phyloP scores from a whole-genome alignment of 2,888 invertebrate species.

The Lasioglossum figueresi region DNA sequence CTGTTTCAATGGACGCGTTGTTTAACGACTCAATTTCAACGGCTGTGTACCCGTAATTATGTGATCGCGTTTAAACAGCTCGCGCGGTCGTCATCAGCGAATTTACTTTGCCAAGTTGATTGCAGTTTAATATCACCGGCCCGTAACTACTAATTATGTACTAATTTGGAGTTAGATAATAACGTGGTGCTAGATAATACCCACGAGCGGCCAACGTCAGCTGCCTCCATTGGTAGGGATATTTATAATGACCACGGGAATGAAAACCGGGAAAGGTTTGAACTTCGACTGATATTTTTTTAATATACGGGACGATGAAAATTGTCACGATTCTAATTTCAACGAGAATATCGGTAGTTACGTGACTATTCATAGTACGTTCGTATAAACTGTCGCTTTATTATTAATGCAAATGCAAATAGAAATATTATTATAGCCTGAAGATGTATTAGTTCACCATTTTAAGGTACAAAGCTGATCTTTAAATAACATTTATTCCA shows the following conservation, averaged over 20 bases:
- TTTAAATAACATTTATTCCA: too few relatives aligned
- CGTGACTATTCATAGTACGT: neutral
- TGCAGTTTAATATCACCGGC: conserved; percentile 63
- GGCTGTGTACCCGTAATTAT: conserved; percentile 46
- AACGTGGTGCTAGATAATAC: conserved; percentile 50
- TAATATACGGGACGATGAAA: neutral
- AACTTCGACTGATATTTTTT: neutral
- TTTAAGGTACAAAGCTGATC: too few relatives aligned
- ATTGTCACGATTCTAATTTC: neutral
- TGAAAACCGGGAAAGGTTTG: conserved; percentile 10
- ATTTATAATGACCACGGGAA: neutral
- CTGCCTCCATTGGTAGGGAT: conserved; percentile 40
- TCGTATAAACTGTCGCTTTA: neutral
- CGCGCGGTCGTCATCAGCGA: conserved; percentile 32
- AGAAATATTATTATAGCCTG: neutral
- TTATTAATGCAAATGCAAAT: neutral
- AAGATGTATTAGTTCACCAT: neutral
- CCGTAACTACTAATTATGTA: conserved; percentile 66
- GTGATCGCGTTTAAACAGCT: conserved; percentile 55
- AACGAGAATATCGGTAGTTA: neutral
- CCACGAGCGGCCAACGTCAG: conserved; percentile 52
- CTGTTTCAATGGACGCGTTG: conserved; percentile 3
- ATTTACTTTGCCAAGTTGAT: conserved; percentile 60
- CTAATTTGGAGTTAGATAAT: conserved; percentile 65
- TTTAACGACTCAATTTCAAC: conserved; percentile 54